phyloP scores from a whole-genome alignment of 2,797 vertebrate genomes.

The Lepus oiostolus region DNA sequence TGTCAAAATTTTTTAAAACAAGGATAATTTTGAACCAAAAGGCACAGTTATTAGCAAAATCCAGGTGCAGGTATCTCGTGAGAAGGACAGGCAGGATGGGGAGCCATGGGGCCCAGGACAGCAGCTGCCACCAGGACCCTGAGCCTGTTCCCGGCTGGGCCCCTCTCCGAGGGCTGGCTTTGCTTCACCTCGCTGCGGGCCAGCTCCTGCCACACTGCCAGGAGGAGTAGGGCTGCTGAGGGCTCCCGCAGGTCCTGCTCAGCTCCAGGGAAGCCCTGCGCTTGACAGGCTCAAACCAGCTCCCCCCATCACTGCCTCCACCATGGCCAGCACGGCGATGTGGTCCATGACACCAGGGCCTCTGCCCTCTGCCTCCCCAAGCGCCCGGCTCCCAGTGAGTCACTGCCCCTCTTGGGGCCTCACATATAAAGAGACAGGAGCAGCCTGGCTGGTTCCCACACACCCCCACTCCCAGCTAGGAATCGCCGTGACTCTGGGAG shows the following conservation, averaged over 20 bases:
- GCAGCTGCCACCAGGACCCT: neutral
- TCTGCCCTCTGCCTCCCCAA: neutral
- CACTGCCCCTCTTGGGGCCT: no score
- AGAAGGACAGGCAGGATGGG: no score
- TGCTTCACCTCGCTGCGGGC: neutral
- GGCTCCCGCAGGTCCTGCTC: no score
- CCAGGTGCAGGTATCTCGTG: neutral
- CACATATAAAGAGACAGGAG: neutral
- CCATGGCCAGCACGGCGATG: rapidly evolving
- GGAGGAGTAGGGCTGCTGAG: neutral
- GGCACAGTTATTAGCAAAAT: neutral
- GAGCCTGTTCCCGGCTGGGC: rapidly evolving
- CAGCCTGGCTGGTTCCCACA: neutral
- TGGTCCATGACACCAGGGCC: neutral
- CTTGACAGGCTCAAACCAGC: no score
- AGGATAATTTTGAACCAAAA: no score
- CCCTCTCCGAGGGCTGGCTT: neutral
- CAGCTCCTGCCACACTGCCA: rapidly evolving
- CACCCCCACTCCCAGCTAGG: no score
- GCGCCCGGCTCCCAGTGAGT: no score
- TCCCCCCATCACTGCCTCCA: no score
- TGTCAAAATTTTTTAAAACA: neutral
- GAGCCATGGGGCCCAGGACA: neutral
- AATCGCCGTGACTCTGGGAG: neutral
- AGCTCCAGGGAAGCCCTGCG: neutral